Base-by-base conservation (phyloP, 1,140 invertebrate species). In the Oncopodura yosiiana region DNA sequence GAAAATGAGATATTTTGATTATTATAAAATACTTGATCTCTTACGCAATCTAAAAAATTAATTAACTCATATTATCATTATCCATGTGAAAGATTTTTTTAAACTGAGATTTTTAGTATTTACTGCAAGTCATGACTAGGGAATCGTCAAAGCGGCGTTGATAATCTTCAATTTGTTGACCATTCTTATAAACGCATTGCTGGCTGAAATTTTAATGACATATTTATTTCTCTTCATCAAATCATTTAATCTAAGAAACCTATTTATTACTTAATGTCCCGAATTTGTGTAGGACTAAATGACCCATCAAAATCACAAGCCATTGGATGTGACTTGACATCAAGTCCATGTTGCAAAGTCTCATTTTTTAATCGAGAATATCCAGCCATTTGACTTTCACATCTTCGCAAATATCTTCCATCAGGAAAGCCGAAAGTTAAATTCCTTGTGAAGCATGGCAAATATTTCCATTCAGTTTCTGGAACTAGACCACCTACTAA, bases 301-400 rank as follows among this genome's bases (percentile, higher is more conserved):
- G 70, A 75, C 34, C 78, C 78, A 65, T 80, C 78, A 55, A 73
- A 77, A 61, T 77, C 76, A 60, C 78, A 80, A 50, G 69, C 65
- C 8, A 73, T 65, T 2, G 69, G 26, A 69, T 70, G 24, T 30
- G 18, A 0, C 9, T 71, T 65, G 56, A 70, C 69, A 9, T 55
- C 67, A 3, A 73, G 74, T 11, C 77, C 77, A 61, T 78, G 77
- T 19, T 68, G 65, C 3, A 67, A 66, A 48, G 77, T 69, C 56
- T 76, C 71, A 14, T 70, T 67, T 27, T 66, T 66, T 37, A 79
- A 69, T 41, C 66, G 66, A 8, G 61, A 63, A 46, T 74, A 67
- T 2, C 75, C 75, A 44, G 73, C 68, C 21, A 69, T 67, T 23
- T 73, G 60, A 66, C 77, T 80, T 64, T 80, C 78, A 65, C 78